Percentiles rank a stretch among this genome's conserved stretches.
These are phyloP conservation scores for Phenacoccus solenopsis DNA, from an alignment of 1,140 invertebrate species.

Conservation along the genomic window DNA sequence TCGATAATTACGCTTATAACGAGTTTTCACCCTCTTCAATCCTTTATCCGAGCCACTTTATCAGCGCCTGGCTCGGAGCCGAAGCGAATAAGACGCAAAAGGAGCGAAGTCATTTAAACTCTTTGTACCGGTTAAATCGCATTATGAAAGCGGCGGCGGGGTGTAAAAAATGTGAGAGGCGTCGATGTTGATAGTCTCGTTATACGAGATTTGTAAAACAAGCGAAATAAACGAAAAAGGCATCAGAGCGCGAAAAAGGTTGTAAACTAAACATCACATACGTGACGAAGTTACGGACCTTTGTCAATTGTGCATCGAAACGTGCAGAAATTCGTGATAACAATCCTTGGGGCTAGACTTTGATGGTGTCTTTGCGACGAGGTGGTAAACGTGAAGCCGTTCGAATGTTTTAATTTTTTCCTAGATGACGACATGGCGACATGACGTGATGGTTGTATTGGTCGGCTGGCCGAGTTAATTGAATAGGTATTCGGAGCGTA, in stretches of 20 bases:
- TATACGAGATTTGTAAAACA: constrained; percentile 16
- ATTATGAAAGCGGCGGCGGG: neutral
- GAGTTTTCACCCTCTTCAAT: neutral
- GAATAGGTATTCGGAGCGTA: too few relatives aligned
- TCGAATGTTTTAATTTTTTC: constrained; percentile 3
- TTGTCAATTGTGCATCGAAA: constrained; percentile 16
- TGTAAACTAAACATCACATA: constrained; percentile 5
- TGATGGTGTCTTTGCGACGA: neutral
- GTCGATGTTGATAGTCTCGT: constrained; percentile 6
- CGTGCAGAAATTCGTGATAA: constrained; percentile 14
- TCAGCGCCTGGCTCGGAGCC: neutral
- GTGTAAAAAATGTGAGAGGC: neutral
- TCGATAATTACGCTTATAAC: neutral
- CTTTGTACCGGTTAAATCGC: neutral
- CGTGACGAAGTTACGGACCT: constrained; percentile 15
- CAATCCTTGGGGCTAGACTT: constrained; percentile 3
- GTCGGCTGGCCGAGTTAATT: too few relatives aligned
- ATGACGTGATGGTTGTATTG: too few relatives aligned
- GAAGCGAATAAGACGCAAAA: neutral
- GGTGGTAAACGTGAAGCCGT: neutral
- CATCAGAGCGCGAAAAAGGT: constrained; percentile 12
- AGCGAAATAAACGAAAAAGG: constrained; percentile 17
- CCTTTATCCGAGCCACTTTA: neutral
- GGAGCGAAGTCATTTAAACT: neutral
- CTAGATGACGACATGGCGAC: too few relatives aligned